These are phyloP conservation scores for Limnephilus lunatus DNA, from an alignment of 2,888 invertebrate genomes.

Conservation along the genomic window DNA sequence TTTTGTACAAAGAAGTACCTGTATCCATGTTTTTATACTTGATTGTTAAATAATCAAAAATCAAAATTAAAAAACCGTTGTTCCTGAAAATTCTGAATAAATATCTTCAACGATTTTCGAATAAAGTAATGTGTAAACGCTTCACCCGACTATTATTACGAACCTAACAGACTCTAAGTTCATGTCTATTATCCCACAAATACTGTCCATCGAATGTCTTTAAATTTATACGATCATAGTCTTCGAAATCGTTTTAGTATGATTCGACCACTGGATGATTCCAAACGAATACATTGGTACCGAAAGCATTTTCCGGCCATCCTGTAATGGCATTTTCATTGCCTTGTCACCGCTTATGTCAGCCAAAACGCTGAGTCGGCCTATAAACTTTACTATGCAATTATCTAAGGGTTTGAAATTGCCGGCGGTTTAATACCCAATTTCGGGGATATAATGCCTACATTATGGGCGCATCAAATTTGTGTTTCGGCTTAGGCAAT, in stretches of 20 bases:
- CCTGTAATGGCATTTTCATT: slow-evolving; percentile 1
- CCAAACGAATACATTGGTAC: neutral
- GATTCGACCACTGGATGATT: neutral
- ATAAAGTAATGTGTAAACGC: too few relatives aligned
- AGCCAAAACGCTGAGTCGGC: neutral
- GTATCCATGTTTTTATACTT: too few relatives aligned
- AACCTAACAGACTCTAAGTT: too few relatives aligned
- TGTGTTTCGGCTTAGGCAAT: neutral
- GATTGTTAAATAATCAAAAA: too few relatives aligned
- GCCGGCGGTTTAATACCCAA: neutral
- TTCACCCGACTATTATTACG: too few relatives aligned
- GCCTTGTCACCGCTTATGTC: neutral
- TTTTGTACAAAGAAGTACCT: too few relatives aligned
- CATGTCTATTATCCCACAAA: neutral
- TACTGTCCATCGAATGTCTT: neutral
- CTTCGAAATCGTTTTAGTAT: neutral
- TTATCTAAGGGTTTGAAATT: slow-evolving; percentile 8
- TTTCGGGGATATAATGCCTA: neutral
- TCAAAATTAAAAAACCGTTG: too few relatives aligned
- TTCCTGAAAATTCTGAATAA: too few relatives aligned
- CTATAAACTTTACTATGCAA: slow-evolving; percentile 18
- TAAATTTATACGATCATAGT: neutral
- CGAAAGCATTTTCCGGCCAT: neutral
- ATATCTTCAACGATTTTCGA: too few relatives aligned
- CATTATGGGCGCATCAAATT: slow-evolving; percentile 6